Evolutionary conservation across 2,113 vertebrate species (phyloP).

Genomic region (human): GRCh38 chr6:77405501-77406000

Average conservation of each 20-base stretch:
- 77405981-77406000: neutral
- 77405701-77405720: neutral
- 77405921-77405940: neutral
- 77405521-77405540: neutral
- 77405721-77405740: neutral
- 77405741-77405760: conserved; percentile 22
- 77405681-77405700: neutral
- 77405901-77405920: neutral
- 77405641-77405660: neutral
- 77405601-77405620: neutral
- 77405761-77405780: neutral
- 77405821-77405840: neutral
- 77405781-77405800: neutral
- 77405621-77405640: neutral
- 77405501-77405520: neutral
- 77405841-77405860: neutral
- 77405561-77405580: neutral
- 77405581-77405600: neutral
- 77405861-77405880: neutral
- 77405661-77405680: neutral
- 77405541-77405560: neutral
- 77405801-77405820: neutral
- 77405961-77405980: neutral
- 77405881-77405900: neutral
- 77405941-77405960: neutral